Evolutionary conservation across 2,113 vertebrate species (phyloP).

Genomic region (Lepisosteus oculatus): DNA sequence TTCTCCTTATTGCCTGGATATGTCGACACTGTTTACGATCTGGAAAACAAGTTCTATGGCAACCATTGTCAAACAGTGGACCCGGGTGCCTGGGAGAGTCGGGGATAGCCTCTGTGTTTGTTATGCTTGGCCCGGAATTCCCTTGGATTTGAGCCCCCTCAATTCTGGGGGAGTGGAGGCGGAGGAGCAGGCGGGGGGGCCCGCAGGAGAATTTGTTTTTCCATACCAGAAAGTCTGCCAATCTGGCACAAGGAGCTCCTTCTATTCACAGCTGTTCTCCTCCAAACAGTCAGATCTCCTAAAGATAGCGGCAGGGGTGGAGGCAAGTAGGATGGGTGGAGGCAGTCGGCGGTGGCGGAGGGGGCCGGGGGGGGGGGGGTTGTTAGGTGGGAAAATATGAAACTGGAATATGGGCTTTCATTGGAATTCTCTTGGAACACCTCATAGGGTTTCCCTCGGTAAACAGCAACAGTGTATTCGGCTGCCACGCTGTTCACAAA

Average conservation of each 20-base stretch:
- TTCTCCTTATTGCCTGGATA: constrained; percentile 49
- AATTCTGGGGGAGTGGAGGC: constrained; percentile 67
- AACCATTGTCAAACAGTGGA: constrained; percentile 83
- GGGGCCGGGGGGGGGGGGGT: constrained; percentile 41
- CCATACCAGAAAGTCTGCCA: constrained; percentile 67
- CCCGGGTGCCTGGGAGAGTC: constrained; percentile 68
- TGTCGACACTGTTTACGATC: constrained; percentile 79
- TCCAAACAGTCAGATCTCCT: constrained; percentile 71
- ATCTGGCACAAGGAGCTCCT: constrained; percentile 66
- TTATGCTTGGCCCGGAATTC: constrained; percentile 74
- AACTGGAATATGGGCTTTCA: constrained; percentile 56
- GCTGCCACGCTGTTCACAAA: constrained; percentile 51
- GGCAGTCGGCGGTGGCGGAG: constrained; percentile 54
- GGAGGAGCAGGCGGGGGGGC: constrained; percentile 68
- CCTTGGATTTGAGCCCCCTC: constrained; percentile 63
- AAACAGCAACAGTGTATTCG: constrained; percentile 73
- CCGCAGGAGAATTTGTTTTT: constrained; percentile 70
- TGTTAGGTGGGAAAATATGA: constrained; percentile 73
- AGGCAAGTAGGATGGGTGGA: neutral
- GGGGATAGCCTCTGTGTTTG: constrained; percentile 88
- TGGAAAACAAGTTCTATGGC: constrained; percentile 85
- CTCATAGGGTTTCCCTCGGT: constrained; percentile 76
- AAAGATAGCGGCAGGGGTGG: constrained; percentile 66
- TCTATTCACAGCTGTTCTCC: constrained; percentile 70
- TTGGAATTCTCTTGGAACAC: constrained; percentile 67